Evolutionary conservation across 2,888 invertebrate species (phyloP), one percentile per base, ranked within the genome.

Genomic region (Apamea anceps): DNA sequence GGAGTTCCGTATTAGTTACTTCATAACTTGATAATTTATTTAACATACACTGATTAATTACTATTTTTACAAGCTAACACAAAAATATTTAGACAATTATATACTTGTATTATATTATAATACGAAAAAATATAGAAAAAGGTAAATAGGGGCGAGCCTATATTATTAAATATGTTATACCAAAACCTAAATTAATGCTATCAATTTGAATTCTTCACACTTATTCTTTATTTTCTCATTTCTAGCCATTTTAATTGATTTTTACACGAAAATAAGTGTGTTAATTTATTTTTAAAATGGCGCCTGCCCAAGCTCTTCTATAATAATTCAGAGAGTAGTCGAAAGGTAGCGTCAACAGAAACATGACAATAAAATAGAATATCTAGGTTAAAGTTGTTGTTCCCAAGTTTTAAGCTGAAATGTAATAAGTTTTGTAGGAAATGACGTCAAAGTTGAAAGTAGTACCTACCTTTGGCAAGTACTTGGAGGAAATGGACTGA

Each of bases 381-480:
- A 82, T 79, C 80, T 87, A 71, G 85, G 87, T 84, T 80, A 79
- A 60, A 68, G 60, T 80, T 80, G 85, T 77, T 85, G 73, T 85
- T 75, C 42, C 75, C 62, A 63, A 73, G 62, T 66, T 37, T 15
- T 25, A 15, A 65, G 25, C 60, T 37, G 60, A 77, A 60, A 67
- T 67, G n/a, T 37, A 21, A 60, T 71, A 71, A 71, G n/a, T 82
- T 71, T 81, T 51, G 18, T 42, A 51, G 48, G 25, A 57, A 77
- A 66, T 63, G n/a, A 60, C 70, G 57, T 67, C 42, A 60, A n/a
- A 60, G n/a, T 63, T 51, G 32, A 48, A 51, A 68, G 25, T 28
- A 65, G 4, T 68, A 3, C 13, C 25, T 51, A 70, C 7, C 28
- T 82, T 71, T 60, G 21, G 57, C 21, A 51, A 70, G 21, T 57